phyloP scores from a whole-genome alignment of 2,888 invertebrate species.

The Orchesella flavescens region DNA sequence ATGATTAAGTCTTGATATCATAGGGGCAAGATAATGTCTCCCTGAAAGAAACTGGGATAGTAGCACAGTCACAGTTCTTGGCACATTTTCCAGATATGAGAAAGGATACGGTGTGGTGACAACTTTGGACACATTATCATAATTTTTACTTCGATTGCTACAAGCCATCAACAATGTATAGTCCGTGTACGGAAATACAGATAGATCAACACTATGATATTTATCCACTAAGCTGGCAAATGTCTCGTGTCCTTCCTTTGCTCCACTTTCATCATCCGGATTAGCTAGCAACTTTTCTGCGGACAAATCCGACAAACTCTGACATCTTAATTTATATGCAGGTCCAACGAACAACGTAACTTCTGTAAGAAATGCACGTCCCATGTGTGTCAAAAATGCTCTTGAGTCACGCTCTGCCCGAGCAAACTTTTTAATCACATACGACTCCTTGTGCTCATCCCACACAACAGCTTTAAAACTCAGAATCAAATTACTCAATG shows the following conservation, averaged over 20 bases:
- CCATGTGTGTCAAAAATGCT: constrained; percentile 56
- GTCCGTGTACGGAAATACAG: constrained; percentile 52
- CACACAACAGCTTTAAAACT: constrained; percentile 64
- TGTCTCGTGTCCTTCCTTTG: constrained; percentile 29
- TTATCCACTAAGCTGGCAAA: constrained; percentile 36
- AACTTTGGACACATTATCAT: constrained; percentile 1
- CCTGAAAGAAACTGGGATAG: constrained; percentile 29
- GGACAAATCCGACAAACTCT: constrained; percentile 22
- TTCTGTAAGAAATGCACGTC: constrained; percentile 51
- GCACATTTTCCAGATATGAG: constrained; percentile 40
- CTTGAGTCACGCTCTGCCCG: constrained; percentile 50
- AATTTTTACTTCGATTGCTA: constrained; percentile 23
- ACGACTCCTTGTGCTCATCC: constrained; percentile 17
- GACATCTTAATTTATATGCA: constrained; percentile 46
- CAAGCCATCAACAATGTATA: constrained; percentile 52
- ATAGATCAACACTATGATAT: constrained; percentile 33
- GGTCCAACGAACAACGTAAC: constrained; percentile 36
- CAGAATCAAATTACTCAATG: constrained; percentile 62
- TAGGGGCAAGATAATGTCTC: constrained; percentile 37
- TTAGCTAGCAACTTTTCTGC: constrained; percentile 29
- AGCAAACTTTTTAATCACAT: constrained; percentile 56
- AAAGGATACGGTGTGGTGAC: constrained; percentile 53
- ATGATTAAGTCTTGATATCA: constrained; percentile 37
- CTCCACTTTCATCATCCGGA: background rate
- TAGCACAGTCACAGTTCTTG: constrained; percentile 9